Conservation (phyloP, 1,140 invertebrate genomes). For the Pogonomyrmex californicus region DNA sequence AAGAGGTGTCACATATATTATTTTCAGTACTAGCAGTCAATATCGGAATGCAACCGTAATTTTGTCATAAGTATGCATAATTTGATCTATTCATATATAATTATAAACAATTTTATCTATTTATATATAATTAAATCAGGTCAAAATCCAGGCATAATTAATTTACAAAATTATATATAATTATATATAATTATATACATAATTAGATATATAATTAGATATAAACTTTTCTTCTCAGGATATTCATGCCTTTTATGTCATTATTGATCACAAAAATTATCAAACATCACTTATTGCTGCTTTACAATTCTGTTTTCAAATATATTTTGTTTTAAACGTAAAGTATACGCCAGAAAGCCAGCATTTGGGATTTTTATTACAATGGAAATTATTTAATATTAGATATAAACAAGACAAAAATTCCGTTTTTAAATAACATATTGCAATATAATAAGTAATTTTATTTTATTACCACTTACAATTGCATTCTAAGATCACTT, state of each 20-base stretch:
- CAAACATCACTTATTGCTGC: slow-evolving; percentile 5
- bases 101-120: too few species aligned
- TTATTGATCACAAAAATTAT: slow-evolving; percentile 18
- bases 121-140: too few species aligned
- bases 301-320: slow-evolving; percentile 33
- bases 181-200: too few species aligned
- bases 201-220: too few species aligned
- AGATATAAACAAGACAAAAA: background rate
- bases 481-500: background rate
- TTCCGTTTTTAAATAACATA: slow-evolving; percentile 26
- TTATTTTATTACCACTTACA: background rate
- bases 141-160: too few species aligned
- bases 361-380: background rate
- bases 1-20: too few species aligned
- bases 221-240: background rate
- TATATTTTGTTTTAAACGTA: slow-evolving; percentile 15
- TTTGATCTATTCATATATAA: too few species aligned
- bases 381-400: slow-evolving; percentile 33
- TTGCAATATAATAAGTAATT: background rate
- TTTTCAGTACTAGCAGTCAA: too few species aligned
- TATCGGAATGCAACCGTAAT: too few species aligned
- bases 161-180: too few species aligned
- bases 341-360: slow-evolving; percentile 4
- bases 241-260: background rate
- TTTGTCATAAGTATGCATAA: too few species aligned